Evolutionary conservation across 1,140 invertebrate genomes (phyloP).

Genomic region (Drosophila takahashii): DNA sequence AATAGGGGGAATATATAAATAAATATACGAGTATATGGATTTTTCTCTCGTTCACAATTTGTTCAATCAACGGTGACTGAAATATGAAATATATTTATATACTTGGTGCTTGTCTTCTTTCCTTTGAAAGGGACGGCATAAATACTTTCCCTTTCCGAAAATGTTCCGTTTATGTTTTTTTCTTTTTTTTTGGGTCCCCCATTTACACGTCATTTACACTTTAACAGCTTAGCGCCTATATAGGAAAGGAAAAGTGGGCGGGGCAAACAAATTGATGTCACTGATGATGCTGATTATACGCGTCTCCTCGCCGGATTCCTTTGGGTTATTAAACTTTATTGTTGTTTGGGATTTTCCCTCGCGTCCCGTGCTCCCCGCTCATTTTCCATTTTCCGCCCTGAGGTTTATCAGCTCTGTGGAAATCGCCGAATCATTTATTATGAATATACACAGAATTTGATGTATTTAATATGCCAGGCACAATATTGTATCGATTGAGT

Average conservation of each 20-base stretch:
- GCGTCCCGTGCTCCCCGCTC: constrained; percentile 1
- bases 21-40: constrained; percentile 13
- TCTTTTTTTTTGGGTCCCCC: constrained; percentile 38
- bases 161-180: constrained; percentile 13
- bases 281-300: constrained; percentile 79
- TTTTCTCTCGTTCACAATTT: constrained; percentile 69
- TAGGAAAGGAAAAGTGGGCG: constrained; percentile 7
- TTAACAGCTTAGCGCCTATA: constrained; percentile 75
- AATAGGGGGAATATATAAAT: background rate
- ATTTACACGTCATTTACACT: constrained; percentile 82
- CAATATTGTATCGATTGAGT: constrained; percentile 47
- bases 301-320: constrained; percentile 57
- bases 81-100: constrained; percentile 61
- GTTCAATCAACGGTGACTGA: constrained; percentile 48
- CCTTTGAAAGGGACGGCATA: constrained; percentile 29
- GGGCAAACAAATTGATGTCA: constrained; percentile 64
- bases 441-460: constrained; percentile 43
- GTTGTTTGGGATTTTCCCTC: constrained; percentile 64
- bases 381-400: constrained; percentile 34
- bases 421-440: constrained; percentile 54
- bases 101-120: constrained; percentile 34
- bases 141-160: constrained; percentile 27
- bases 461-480: constrained; percentile 46
- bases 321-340: constrained; percentile 81
- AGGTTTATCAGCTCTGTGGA: constrained; percentile 47